Evolutionary conservation across 2,888 invertebrate species (phyloP), one percentile per base, ranked within the genome.

Genomic region (Parascotia fuliginaria): DNA sequence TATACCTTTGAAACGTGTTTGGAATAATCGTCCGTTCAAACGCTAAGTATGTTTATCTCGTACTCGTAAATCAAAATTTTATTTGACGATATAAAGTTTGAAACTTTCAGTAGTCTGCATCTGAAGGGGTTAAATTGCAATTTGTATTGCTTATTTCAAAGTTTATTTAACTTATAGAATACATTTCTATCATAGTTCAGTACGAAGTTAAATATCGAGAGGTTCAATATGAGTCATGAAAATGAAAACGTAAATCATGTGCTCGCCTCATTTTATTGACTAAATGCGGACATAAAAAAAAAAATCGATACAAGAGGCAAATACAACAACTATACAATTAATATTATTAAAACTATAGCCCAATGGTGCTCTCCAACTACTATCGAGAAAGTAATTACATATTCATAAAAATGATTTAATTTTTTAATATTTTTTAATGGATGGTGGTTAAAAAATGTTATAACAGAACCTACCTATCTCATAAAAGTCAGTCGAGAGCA

Each of bases 1-100:
- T 88, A 89, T 88, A 89, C 87, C 87, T 87, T 86, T 77, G 75
- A 67, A 76, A 89, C 91, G 90, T 90, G 92, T 83, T 76, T 61
- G 60, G 91, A 90, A 91, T 92, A 88, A 90, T 77, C 73, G 74
- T 66, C 68, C 70, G 75, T 46, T 61, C 65, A 60, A 70, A 41
- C 31, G 36, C 61, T 66, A 65, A 55, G 54, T 42, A 60, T 70
- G 68, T 72, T 63, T 61, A 60, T 58, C 60, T 67, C 55, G 54
- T 68, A 63, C 60, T 67, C 55, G 54, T 68, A 63, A 73, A 76
- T 72, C 66, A 67, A 68, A 71, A 70, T 74, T 71, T 60, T 70
- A 58, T 70, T 55, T 56, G 60, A 63, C 67, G 42, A 42, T 49
- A 53, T 47, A 56, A 33, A 19, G 31, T 59, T 54, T 40, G 42